Evolutionary conservation across 2,888 invertebrate genomes (phyloP).

Genomic region (Trachelus troglodyta): DNA sequence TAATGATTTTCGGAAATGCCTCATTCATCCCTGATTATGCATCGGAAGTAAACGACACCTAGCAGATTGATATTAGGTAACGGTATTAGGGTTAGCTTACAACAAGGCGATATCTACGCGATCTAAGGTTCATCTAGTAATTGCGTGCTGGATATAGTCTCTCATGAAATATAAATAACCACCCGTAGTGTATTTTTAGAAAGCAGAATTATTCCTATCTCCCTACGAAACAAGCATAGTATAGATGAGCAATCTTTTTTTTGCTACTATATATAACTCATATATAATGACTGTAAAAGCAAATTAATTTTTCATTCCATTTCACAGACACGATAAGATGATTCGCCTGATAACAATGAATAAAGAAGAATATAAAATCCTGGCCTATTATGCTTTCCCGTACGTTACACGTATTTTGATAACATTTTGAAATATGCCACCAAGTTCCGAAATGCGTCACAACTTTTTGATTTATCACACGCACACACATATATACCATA

Average conservation of each 20-base stretch:
- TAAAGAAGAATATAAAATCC: background rate
- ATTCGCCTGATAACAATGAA: background rate
- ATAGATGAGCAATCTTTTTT: background rate
- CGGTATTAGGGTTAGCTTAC: background rate
- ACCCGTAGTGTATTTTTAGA: conserved; percentile 8
- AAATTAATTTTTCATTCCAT: background rate
- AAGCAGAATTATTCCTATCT: background rate
- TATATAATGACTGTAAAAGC: background rate
- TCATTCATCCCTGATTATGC: background rate
- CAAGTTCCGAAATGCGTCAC: too few species aligned
- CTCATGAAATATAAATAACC: conserved; percentile 13
- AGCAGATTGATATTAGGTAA: background rate
- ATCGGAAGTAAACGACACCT: background rate
- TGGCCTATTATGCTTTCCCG: too few species aligned
- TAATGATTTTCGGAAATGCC: background rate
- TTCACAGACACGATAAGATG: background rate
- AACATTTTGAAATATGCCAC: background rate
- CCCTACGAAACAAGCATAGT: background rate
- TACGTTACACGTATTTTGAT: background rate
- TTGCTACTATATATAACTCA: background rate
- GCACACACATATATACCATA: too few species aligned
- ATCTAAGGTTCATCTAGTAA: background rate
- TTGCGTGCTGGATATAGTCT: conserved; percentile 6
- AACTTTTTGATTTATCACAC: background rate
- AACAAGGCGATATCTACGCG: background rate